phyloP scores from a whole-genome alignment of 2,113 vertebrate species.

The Axis porcinus region DNA sequence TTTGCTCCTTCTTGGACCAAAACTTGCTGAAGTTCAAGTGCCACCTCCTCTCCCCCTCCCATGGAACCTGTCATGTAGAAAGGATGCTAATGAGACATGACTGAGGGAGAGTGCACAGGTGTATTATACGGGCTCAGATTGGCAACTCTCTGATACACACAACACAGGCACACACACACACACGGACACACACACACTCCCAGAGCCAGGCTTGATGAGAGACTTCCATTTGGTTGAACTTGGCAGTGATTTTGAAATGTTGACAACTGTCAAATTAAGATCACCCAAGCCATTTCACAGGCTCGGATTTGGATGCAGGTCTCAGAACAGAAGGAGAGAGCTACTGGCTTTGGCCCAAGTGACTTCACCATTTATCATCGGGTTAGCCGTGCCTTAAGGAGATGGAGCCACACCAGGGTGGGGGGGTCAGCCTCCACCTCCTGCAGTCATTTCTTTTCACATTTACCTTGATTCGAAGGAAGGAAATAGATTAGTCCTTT shows the following conservation, averaged over 20 bases:
- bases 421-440: neutral
- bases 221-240: constrained; percentile 70
- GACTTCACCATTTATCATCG: constrained; percentile 60
- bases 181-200: fast-evolving
- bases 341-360: constrained; percentile 64
- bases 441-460: neutral
- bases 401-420: neutral
- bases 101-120: constrained; percentile 42
- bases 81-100: constrained; percentile 50
- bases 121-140: neutral
- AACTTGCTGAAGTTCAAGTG: neutral
- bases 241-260: constrained; percentile 73
- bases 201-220: constrained; percentile 47
- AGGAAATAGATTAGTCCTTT: neutral
- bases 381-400: constrained; percentile 32
- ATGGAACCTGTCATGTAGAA: neutral
- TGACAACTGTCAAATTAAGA: constrained; percentile 78
- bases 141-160: constrained; percentile 28
- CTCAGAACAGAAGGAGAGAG: constrained; percentile 72
- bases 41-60: neutral
- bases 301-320: constrained; percentile 68
- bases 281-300: constrained; percentile 72
- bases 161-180: neutral
- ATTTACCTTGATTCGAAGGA: neutral
- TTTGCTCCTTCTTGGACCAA: neutral